Conservation (phyloP, 92 coral and sea anemone species). For the Virgularia gustaviana region DNA sequence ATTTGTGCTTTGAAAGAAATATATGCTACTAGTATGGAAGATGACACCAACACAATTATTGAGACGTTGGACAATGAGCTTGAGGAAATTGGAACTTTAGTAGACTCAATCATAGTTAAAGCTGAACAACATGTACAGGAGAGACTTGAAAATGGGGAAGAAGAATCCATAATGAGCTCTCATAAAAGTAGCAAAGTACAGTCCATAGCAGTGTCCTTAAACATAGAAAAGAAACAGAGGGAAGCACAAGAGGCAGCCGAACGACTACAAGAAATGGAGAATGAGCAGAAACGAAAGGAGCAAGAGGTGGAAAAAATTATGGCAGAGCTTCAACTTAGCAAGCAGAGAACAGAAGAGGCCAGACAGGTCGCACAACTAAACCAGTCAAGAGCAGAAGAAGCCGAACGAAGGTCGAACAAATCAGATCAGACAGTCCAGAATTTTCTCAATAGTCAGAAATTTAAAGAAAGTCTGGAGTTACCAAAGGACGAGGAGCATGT, state of each 20-base stretch:
- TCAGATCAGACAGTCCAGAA: not conserved
- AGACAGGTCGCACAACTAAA: conserved; percentile 40
- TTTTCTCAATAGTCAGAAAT: not conserved
- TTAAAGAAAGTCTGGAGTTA: not conserved
- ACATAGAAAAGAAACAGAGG: conserved; percentile 23
- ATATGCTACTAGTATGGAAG: conserved; percentile 18
- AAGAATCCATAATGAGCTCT: conserved; percentile 33
- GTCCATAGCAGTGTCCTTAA: not conserved
- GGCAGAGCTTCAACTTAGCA: conserved; percentile 40
- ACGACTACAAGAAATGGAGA: conserved; percentile 39
- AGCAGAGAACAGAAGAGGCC: conserved; percentile 54
- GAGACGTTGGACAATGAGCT: conserved; percentile 50
- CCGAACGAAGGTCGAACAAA: conserved; percentile 2
- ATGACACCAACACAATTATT: conserved; percentile 45
- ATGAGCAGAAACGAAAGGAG: conserved; percentile 46
- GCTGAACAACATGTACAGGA: conserved; percentile 32
- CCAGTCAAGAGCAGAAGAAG: conserved; percentile 35
- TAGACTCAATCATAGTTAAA: not conserved
- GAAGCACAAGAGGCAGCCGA: conserved; percentile 36
- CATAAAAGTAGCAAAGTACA: not conserved
- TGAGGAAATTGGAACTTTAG: conserved; percentile 24
- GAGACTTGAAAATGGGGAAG: conserved; percentile 40
- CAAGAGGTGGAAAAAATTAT: conserved; percentile 19
- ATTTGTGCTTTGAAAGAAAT: conserved; percentile 44
- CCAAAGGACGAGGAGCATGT: not conserved